Conservation (phyloP, 2,113 vertebrate genomes). For the Leucopternis melanops region DNA sequence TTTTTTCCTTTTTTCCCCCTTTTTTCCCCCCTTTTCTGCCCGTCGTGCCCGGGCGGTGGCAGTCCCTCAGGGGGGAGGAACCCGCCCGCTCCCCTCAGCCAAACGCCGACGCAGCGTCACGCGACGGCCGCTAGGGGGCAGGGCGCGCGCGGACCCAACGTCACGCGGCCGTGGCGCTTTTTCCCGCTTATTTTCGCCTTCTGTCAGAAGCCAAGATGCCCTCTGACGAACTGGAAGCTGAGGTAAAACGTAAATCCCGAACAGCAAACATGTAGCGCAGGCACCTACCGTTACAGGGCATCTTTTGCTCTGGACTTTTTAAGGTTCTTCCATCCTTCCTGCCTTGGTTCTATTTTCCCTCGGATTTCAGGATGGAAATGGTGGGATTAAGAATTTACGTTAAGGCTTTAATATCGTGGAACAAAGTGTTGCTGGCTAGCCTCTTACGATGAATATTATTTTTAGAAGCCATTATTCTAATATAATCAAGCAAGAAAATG, state of each 20-base stretch:
- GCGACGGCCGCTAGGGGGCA: no score
- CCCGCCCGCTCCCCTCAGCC: no score
- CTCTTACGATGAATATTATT: neutral
- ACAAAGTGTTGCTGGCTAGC: neutral
- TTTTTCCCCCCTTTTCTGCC: neutral
- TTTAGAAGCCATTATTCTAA: neutral
- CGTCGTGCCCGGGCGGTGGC: neutral
- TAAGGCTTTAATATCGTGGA: neutral
- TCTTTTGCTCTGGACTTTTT: neutral
- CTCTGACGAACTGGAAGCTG: neutral
- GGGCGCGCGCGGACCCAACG: no score
- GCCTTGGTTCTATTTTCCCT: neutral
- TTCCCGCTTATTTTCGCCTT: neutral
- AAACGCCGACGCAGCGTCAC: no score
- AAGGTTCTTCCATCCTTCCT: neutral
- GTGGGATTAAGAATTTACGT: neutral
- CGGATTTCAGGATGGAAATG: neutral
- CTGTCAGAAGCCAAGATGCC: neutral
- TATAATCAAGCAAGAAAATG: neutral
- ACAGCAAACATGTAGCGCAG: neutral
- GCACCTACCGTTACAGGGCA: neutral
- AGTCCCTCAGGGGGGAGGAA: no score
- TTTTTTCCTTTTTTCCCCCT: no score
- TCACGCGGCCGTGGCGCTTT: fast-evolving
- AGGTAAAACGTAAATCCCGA: neutral